Base-by-base conservation (phyloP, 2,113 vertebrate species). In the Neolamprologus ventralis region DNA sequence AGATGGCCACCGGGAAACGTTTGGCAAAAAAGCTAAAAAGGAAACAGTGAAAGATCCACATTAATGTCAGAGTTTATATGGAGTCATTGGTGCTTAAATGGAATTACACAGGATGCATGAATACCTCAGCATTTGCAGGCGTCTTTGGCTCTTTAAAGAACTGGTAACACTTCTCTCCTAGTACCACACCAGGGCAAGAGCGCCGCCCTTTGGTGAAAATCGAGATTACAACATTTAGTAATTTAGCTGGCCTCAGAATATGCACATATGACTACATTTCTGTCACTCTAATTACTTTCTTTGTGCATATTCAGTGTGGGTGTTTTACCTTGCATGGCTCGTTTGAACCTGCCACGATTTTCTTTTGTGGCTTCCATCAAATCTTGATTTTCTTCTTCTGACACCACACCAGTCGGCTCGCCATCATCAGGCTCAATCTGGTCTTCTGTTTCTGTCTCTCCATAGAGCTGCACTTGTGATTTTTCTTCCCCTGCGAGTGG, bases 21-120 rank as follows among this genome's bases (percentile, higher is more conserved):
- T 1, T 94, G 95, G 45, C 95, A 96, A 82, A 88, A 93, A 12
- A 85, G 65, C 95, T 95, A 60, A 7, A 82, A 19, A 87, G n/a
- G 35, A 51, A 5, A 65, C 7, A 82, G 7, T 37, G 9, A 54
- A 23, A 80, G 35, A 16, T 3, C 10, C 7, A 53, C 31, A 58
- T 54, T 19, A 54, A 33, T 5, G 7, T 16, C 23, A 21, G 26
- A 13, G 45, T 58, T 47, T 28, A 78, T 11, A 49, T 75, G 14
- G 6, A 75, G 71, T 28, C 42, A 49, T 4, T 78, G 71, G 71
- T 78, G 42, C 42, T 31, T 78, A 78, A 12, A 49, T 78, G 23
- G 31, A 11, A 53, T 10, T 26, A 42, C 51, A n/a, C 19, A 42
- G 13, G n/a, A 16, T 4, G 3, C 10, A 12, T n/a, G 5, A 26